phyloP scores from a whole-genome alignment of 2,888 invertebrate species.

The Leptinotarsa haldemani region DNA sequence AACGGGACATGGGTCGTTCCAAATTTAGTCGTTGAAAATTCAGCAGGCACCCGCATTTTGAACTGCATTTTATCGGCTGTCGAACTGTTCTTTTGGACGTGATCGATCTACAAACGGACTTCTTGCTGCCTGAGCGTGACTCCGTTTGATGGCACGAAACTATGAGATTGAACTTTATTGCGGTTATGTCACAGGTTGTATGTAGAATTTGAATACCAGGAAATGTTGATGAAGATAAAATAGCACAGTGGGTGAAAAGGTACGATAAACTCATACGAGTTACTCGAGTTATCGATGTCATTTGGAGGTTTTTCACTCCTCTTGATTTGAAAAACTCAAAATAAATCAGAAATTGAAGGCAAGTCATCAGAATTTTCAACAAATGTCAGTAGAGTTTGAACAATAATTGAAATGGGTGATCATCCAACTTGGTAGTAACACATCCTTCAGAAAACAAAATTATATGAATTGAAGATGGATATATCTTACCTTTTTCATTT shows the following conservation, averaged over 20 bases:
- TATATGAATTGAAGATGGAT: no score
- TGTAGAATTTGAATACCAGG: background rate
- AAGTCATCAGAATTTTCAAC: no score
- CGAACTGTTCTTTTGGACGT: slow-evolving; percentile 10
- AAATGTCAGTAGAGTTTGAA: no score
- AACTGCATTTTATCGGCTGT: background rate
- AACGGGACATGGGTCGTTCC: slow-evolving; percentile 22
- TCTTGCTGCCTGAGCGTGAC: background rate
- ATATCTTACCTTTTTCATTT: no score
- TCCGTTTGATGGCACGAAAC: background rate
- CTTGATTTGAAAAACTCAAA: no score
- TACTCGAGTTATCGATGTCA: no score
- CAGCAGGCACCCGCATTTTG: slow-evolving; percentile 4
- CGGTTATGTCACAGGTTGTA: slow-evolving; percentile 8
- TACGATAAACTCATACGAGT: no score
- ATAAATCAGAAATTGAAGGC: no score
- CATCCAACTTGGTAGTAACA: no score
- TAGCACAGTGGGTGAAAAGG: background rate
- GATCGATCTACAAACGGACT: slow-evolving; percentile 1
- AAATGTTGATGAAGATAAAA: background rate
- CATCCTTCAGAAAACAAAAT: no score
- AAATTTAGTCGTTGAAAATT: slow-evolving; percentile 15
- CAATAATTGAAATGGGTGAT: no score
- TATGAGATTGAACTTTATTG: background rate
- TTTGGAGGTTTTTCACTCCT: no score